Evolutionary conservation across 2,113 vertebrate species (phyloP).

Genomic region (Apteryx mantelli): DNA sequence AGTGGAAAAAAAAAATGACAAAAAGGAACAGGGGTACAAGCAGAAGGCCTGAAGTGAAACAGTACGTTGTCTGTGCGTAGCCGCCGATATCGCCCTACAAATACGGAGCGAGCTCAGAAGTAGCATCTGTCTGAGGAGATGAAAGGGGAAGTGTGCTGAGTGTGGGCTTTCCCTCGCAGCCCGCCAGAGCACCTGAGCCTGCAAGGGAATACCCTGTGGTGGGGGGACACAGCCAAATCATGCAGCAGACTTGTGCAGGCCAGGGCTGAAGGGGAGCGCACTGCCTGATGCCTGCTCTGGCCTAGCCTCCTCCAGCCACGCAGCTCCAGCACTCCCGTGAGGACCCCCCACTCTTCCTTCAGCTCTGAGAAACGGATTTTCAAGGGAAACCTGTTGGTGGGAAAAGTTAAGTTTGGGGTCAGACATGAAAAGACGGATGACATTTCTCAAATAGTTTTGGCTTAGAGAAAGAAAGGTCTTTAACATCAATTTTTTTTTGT

Average conservation of each 20-base stretch:
- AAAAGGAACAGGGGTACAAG: not conserved
- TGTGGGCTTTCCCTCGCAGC: conserved; percentile 65
- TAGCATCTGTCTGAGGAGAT: conserved; percentile 38
- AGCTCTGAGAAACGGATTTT: not conserved
- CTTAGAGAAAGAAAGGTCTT: not conserved
- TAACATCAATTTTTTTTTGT: not conserved
- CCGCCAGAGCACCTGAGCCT: conserved; percentile 50
- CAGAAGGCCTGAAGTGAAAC: not conserved
- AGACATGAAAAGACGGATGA: not conserved
- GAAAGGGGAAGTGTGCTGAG: conserved; percentile 70
- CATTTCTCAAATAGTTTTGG: not conserved
- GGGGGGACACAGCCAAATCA: not conserved
- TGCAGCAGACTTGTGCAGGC: not conserved
- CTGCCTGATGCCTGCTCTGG: not conserved
- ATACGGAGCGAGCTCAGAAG: not conserved
- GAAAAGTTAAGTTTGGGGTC: not conserved
- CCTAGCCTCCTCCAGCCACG: accelerated
- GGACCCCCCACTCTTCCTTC: not conserved
- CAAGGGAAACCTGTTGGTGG: not conserved
- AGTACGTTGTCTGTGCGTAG: accelerated
- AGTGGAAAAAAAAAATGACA: not conserved
- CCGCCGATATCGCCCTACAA: not conserved
- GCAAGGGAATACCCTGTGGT: conserved; percentile 41
- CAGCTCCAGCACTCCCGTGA: not conserved
- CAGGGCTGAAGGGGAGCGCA: not conserved